Percentiles rank a stretch among this genome's conserved stretches.
Evolutionary conservation across 2,888 invertebrate species (phyloP).

Genomic region (Dynastes tityus): DNA sequence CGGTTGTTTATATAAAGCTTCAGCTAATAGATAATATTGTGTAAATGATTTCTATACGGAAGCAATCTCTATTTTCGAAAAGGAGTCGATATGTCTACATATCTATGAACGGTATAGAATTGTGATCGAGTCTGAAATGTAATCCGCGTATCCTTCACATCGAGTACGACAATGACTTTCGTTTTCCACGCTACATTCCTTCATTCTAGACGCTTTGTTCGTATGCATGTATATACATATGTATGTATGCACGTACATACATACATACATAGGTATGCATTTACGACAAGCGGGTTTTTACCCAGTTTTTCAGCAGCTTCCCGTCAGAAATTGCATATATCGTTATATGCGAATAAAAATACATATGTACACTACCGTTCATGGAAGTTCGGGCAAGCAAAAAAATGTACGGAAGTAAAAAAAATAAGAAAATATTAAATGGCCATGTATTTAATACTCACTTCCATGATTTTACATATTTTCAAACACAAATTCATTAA

Average conservation of each 20-base stretch:
- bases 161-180: background rate
- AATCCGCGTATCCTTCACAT: background rate
- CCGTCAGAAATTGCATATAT: background rate
- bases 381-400: no score
- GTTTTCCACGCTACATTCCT: background rate
- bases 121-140: background rate
- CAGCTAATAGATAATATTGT: background rate
- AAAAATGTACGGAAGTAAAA: no score
- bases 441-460: no score
- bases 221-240: background rate
- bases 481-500: no score
- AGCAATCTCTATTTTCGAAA: background rate
- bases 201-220: background rate
- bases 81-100: background rate
- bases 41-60: background rate
- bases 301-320: background rate
- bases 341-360: background rate
- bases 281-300: background rate
- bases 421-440: no score
- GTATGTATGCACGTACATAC: no score
- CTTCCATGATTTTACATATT: no score
- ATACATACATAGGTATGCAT: no score
- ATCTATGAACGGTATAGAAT: constrained; percentile 1
- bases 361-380: no score
- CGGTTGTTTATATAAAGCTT: no score